Evolutionary conservation across 2,888 invertebrate genomes (phyloP), one percentile per base, ranked within the genome.

Genomic region (Odiellus spinosus): DNA sequence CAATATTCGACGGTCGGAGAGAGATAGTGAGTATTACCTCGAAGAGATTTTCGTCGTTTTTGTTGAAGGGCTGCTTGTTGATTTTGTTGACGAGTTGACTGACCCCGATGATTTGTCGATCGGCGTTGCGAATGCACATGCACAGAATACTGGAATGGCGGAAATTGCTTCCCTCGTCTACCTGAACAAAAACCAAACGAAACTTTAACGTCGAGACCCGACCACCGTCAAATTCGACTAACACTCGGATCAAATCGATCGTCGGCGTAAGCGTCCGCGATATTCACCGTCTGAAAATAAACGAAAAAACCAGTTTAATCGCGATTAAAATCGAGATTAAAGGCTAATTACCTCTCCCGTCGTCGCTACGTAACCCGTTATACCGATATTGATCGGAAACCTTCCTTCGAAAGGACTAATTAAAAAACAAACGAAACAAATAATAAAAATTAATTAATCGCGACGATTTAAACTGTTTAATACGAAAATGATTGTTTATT

Each of bases 1-100:
- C 26, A 26, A 26, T 26, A 8, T 26, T 8, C 4, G 8, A 26
- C 26, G 26, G 8, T 26, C 26, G 26, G 8, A n/a, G 18, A 12
- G n/a, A 44, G 18, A 45, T 15, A n/a, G n/a, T n/a, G n/a, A n/a
- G n/a, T n/a, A 41, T 54, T 52, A 67, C 67, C 69, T 93, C 91
- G 55, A 93, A 86, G 63, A 93, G 85, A 68, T 91, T 90, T 69
- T 91, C 90, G 65, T 93, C 91, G 68, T 90, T 91, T 68, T 85
- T 84, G 58, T 88, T 88, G 69, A 91, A 93, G 20, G 79, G 75
- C 58, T 86, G 73, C 59, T 82, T 82, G 67, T 88, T 83, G 67
- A 87, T 83, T 71, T 93, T 91, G 71, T 93, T 91, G 55, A 91
- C 76, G 57, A 93, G 73, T 69, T 80, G 80, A 63, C 87, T 87